phyloP scores from a whole-genome alignment of 2,113 vertebrate genomes.

The Syrrhaptes paradoxus region DNA sequence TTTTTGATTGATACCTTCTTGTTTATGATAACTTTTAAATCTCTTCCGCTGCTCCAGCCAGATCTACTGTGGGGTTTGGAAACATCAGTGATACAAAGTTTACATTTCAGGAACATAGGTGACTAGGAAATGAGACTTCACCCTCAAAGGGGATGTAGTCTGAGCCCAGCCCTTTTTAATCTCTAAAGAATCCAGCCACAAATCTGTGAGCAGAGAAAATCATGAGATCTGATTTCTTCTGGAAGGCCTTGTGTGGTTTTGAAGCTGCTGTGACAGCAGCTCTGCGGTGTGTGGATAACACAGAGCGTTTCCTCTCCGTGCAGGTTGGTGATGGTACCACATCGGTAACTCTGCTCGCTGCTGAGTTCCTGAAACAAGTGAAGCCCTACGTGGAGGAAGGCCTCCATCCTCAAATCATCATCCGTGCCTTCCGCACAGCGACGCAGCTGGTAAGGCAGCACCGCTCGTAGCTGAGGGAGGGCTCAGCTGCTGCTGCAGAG shows the following conservation, averaged over 20 bases:
- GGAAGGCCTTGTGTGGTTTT: neutral
- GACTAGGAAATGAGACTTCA: neutral
- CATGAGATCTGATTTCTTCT: neutral
- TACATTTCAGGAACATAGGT: fast-evolving
- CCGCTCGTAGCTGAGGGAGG: fast-evolving
- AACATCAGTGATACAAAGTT: neutral
- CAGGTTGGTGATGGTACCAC: conserved; percentile 98
- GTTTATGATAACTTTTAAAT: neutral
- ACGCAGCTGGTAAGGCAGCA: conserved; percentile 80
- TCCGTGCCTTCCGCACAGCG: conserved; percentile 91
- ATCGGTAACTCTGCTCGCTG: conserved; percentile 92
- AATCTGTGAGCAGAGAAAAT: neutral
- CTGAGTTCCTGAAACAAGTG: conserved; percentile 95
- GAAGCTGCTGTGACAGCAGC: fast-evolving
- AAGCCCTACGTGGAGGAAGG: conserved; percentile 95
- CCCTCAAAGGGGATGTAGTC: fast-evolving
- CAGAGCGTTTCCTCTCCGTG: fast-evolving
- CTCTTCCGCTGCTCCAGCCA: neutral
- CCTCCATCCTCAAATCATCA: conserved; percentile 97
- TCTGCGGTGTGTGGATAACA: neutral
- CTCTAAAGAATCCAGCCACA: neutral
- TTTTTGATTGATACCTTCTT: neutral
- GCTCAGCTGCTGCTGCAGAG: neutral
- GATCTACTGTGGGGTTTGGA: neutral
- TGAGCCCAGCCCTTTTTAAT: neutral